Evolutionary conservation across 1,140 invertebrate genomes (phyloP).

Genomic region (Kradibia gibbosae): DNA sequence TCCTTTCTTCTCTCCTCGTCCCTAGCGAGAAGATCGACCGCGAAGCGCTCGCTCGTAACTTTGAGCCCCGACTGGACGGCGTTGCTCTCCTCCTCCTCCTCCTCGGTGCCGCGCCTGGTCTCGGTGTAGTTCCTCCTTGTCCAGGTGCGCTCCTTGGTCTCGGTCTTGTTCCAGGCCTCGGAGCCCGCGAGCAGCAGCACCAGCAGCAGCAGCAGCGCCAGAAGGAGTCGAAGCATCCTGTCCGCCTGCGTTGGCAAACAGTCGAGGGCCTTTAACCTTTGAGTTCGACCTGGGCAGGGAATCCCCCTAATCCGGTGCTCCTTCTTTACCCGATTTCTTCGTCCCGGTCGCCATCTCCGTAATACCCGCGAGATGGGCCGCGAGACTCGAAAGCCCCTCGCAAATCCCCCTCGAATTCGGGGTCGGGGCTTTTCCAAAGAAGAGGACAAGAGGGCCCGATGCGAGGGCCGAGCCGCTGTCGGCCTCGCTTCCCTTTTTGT

Average conservation of each 20-base stretch:
- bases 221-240: constrained; percentile 10
- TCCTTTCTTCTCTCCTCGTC: background rate
- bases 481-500: too few species aligned
- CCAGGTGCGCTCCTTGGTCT: background rate
- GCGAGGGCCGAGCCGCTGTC: too few species aligned
- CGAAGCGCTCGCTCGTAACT: background rate
- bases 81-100: background rate
- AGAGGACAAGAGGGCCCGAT: too few species aligned
- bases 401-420: too few species aligned
- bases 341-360: too few species aligned
- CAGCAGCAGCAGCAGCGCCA: background rate
- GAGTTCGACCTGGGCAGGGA: too few species aligned
- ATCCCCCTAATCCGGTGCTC: too few species aligned
- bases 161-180: background rate
- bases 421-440: too few species aligned
- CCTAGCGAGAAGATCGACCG: background rate
- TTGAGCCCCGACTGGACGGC: background rate
- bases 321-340: too few species aligned
- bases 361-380: too few species aligned
- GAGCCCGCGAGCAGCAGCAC: background rate
- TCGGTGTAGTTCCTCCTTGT: too few species aligned
- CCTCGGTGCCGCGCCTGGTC: background rate
- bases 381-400: too few species aligned
- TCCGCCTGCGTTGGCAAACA: background rate
- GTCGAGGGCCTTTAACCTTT: background rate